These are phyloP conservation scores for Aerospiza tachiro DNA, from an alignment of 2,797 vertebrate species.

Conservation along the genomic window DNA sequence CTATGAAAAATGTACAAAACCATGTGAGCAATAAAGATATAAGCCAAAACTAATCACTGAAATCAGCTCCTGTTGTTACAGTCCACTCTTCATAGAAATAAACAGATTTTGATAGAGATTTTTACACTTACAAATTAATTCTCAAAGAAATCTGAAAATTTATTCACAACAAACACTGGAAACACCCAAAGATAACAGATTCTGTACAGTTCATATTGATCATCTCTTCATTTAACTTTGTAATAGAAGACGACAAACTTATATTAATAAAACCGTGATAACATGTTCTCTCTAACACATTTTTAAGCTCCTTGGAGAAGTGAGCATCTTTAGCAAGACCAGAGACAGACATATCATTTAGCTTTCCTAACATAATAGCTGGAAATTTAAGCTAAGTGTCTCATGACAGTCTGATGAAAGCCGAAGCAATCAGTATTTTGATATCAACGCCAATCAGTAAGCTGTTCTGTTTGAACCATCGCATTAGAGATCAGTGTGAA, in stretches of 20 bases:
- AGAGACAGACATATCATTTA: neutral
- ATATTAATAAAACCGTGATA: neutral
- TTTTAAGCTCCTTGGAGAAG: neutral
- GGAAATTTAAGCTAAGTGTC: neutral
- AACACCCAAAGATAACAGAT: neutral
- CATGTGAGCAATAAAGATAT: neutral
- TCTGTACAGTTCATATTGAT: neutral
- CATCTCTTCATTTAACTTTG: neutral
- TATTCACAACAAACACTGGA: neutral
- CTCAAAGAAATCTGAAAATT: neutral
- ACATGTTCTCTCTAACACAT: neutral
- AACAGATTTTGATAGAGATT: neutral
- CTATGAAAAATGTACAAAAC: neutral
- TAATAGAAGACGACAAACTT: neutral
- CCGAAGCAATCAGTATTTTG: neutral
- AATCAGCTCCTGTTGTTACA: neutral
- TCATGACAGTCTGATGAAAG: neutral
- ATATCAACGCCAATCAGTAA: neutral
- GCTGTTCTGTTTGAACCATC: neutral
- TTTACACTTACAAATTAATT: neutral
- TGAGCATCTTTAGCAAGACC: neutral
- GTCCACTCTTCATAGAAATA: neutral
- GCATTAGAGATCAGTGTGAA: neutral
- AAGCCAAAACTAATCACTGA: neutral
- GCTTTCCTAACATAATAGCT: neutral